Conservation (phyloP, 1,140 invertebrate species). For the Macrotrachela quadricornifera region DNA sequence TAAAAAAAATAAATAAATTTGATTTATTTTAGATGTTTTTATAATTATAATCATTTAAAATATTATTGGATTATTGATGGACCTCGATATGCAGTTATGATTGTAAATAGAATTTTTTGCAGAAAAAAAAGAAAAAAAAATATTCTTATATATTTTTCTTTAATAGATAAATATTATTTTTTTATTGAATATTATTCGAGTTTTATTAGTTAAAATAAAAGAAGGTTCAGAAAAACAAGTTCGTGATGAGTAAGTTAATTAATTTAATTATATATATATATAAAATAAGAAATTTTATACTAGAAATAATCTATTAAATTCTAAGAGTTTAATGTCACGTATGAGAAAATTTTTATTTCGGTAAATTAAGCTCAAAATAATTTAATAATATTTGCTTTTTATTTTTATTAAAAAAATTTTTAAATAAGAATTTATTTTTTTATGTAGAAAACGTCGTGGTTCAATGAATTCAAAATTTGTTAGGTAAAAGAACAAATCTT, state of each 20-base stretch:
- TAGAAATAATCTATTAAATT: too few species aligned
- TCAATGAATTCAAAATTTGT: constrained; percentile 9
- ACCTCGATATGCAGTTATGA: constrained; percentile 49
- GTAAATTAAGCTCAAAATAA: too few species aligned
- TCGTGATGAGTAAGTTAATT: too few species aligned
- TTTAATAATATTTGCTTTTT: too few species aligned
- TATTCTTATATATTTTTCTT: background rate
- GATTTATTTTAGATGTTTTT: constrained; percentile 47
- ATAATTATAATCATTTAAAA: constrained; percentile 51
- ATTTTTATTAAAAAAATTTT: too few species aligned
- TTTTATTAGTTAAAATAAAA: constrained; percentile 19
- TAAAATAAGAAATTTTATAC: too few species aligned
- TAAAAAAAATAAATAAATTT: too few species aligned
- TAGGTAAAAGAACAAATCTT: constrained; percentile 19
- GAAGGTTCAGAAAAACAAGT: constrained; percentile 11
- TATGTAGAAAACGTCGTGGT: constrained; percentile 7
- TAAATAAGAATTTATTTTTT: background rate
- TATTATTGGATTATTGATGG: constrained; percentile 71
- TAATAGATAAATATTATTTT: constrained; percentile 23
- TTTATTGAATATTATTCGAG: constrained; percentile 21
- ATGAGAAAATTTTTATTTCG: too few species aligned
- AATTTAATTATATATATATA: too few species aligned
- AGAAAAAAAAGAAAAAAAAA: too few species aligned
- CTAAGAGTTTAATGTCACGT: too few species aligned
- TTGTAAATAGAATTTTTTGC: background rate